Conservation (phyloP, 2,888 invertebrate genomes). For the Eretmocerus hayati region DNA sequence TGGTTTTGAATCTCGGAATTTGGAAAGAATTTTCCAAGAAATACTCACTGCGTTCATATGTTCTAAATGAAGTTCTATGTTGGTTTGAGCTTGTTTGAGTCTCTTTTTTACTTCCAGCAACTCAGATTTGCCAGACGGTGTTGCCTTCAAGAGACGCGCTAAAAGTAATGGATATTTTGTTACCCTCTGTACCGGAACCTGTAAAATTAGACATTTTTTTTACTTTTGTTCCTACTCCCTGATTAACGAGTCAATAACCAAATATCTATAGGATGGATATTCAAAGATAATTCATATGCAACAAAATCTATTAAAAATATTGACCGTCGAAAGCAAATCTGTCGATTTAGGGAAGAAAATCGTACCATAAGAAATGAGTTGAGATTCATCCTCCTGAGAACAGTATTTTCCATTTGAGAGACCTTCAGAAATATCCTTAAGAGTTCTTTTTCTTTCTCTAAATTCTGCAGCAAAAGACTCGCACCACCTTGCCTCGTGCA, state of each 20-base stretch:
- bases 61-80: constrained; percentile 86
- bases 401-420: constrained; percentile 93
- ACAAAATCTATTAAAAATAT: neutral
- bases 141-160: constrained; percentile 84
- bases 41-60: constrained; percentile 76
- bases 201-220: constrained; percentile 4
- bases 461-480: constrained; percentile 76
- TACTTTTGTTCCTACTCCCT: too few relatives aligned
- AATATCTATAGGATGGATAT: too few relatives aligned
- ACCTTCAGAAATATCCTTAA: constrained; percentile 89
- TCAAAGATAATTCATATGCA: too few relatives aligned
- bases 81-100: constrained; percentile 80
- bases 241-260: too few relatives aligned
- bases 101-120: constrained; percentile 76
- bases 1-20: too few relatives aligned
- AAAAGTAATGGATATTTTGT: constrained; percentile 92
- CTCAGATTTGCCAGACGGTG: constrained; percentile 60
- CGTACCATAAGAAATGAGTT: constrained; percentile 95
- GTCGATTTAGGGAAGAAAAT: too few relatives aligned
- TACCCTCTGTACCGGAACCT: constrained; percentile 93
- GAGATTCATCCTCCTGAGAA: constrained; percentile 87
- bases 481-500: constrained; percentile 90
- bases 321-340: neutral
- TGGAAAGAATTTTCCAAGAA: neutral
- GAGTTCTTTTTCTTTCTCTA: constrained; percentile 92